Conservation (phyloP, 2,888 invertebrate genomes). For the Tanytarsus gracilentus region DNA sequence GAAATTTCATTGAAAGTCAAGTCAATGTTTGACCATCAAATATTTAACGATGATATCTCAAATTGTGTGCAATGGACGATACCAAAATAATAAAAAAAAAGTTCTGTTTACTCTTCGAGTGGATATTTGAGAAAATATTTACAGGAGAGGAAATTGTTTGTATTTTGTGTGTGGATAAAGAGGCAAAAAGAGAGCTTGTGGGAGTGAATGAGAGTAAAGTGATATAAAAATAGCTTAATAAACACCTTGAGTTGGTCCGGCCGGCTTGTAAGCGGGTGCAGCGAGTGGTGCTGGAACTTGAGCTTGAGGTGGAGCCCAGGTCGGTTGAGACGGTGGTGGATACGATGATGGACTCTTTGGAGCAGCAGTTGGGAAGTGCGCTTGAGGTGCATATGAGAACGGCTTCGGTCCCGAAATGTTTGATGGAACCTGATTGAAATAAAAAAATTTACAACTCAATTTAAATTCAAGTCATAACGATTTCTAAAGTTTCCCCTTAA, state of each 20-base stretch:
- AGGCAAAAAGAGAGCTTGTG: no score
- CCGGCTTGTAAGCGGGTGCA: slow-evolving; percentile 38
- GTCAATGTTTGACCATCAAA: neutral
- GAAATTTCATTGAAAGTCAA: no score
- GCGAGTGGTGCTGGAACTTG: slow-evolving; percentile 36
- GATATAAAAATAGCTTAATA: slow-evolving; percentile 23
- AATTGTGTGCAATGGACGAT: no score
- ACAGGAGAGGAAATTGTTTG: no score
- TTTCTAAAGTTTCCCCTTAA: neutral
- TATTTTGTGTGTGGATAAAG: no score
- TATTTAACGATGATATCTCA: neutral
- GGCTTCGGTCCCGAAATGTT: slow-evolving; percentile 39
- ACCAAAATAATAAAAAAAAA: no score
- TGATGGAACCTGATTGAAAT: slow-evolving; percentile 36
- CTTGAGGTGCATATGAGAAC: slow-evolving; percentile 36
- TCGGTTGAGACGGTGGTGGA: slow-evolving; percentile 36
- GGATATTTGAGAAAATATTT: no score
- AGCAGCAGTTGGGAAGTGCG: slow-evolving; percentile 32
- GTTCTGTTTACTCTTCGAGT: no score
- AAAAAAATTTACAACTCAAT: no score
- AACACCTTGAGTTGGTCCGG: slow-evolving; percentile 42
- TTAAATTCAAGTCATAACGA: neutral
- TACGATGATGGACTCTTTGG: slow-evolving; percentile 36
- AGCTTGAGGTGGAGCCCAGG: slow-evolving; percentile 31
- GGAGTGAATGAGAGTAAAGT: neutral